phyloP scores from a whole-genome alignment of 2,113 vertebrate species.

The Chamaetylas fuelleborni region DNA sequence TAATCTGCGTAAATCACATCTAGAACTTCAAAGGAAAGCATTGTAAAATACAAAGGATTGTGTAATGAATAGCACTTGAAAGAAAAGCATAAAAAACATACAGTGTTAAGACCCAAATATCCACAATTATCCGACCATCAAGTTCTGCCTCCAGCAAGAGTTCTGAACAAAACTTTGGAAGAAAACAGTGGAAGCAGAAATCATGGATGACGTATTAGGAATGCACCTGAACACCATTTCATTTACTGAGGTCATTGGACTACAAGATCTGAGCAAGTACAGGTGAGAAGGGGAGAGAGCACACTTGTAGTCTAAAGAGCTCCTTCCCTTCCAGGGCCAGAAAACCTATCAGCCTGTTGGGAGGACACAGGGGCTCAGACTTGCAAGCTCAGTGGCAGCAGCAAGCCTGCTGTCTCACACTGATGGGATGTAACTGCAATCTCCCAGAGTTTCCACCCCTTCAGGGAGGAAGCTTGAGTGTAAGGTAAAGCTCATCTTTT shows the following conservation, averaged over 20 bases:
- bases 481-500: neutral
- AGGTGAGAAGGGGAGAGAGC: neutral
- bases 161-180: neutral
- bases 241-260: neutral
- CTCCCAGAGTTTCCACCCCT: neutral
- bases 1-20: neutral
- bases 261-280: neutral
- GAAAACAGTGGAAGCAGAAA: neutral
- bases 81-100: neutral
- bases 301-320: neutral
- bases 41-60: neutral
- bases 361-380: neutral
- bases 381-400: neutral
- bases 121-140: fast-evolving
- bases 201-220: neutral
- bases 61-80: neutral
- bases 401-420: neutral
- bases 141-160: neutral
- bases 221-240: neutral
- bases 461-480: neutral
- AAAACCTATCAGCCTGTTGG: neutral
- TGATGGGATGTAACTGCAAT: neutral
- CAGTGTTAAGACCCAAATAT: neutral
- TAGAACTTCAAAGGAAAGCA: neutral
- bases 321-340: neutral